Evolutionary conservation across 2,888 invertebrate species (phyloP).

Genomic region (Drosophila infuscata): DNA sequence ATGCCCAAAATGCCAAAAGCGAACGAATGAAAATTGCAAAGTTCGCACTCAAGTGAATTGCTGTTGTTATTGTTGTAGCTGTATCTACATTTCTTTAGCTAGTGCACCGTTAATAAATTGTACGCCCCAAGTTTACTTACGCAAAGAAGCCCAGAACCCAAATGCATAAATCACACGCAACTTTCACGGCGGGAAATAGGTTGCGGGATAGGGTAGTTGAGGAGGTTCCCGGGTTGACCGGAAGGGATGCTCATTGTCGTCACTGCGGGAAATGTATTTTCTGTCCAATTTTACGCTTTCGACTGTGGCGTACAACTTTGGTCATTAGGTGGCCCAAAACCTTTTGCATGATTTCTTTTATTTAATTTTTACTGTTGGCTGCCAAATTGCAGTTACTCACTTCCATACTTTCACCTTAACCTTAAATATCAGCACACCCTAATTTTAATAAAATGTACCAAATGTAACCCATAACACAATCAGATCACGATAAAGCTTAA

Average conservation of each 20-base stretch:
- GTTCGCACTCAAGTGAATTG: slow-evolving; percentile 21
- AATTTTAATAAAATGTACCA: slow-evolving; percentile 57
- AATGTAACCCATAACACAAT: slow-evolving; percentile 1
- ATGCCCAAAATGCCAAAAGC: slow-evolving; percentile 2
- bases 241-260: slow-evolving; percentile 44
- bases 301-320: slow-evolving; percentile 49
- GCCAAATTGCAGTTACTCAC: slow-evolving; percentile 58
- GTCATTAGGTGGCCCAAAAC: slow-evolving; percentile 55
- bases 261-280: slow-evolving; percentile 49
- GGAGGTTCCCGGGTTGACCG: slow-evolving; percentile 12
- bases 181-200: slow-evolving; percentile 39
- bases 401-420: slow-evolving; percentile 39
- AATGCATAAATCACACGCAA: slow-evolving; percentile 73
- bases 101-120: slow-evolving; percentile 68
- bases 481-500: not conserved
- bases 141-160: slow-evolving; percentile 61
- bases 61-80: slow-evolving; percentile 26
- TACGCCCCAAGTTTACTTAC: slow-evolving; percentile 60
- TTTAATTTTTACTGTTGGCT: slow-evolving; percentile 11
- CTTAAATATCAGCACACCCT: slow-evolving; percentile 53
- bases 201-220: slow-evolving; percentile 10
- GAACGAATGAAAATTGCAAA: slow-evolving; percentile 32
- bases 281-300: slow-evolving; percentile 17
- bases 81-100: slow-evolving; percentile 36
- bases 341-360: slow-evolving; percentile 8